Evolutionary conservation across 2,888 invertebrate species (phyloP).

Genomic region (Pachydiplax longipennis): DNA sequence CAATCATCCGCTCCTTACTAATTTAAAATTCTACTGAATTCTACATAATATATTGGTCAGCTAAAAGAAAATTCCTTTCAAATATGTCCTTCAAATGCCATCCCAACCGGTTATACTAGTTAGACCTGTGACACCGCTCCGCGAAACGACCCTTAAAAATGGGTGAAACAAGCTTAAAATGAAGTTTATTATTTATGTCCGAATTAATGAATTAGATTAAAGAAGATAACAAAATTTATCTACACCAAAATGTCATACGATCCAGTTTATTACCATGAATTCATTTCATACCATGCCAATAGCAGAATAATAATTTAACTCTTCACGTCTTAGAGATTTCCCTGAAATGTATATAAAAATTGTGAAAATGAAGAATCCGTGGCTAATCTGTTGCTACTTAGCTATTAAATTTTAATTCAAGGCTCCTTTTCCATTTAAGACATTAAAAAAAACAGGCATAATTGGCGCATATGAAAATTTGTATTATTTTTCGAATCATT

Average conservation of each 20-base stretch:
- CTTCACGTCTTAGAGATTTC: too few relatives aligned
- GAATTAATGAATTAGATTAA: neutral
- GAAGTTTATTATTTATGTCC: neutral
- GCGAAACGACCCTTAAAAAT: neutral
- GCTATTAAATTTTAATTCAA: too few relatives aligned
- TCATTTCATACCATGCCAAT: neutral
- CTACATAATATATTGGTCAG: neutral
- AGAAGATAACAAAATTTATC: neutral
- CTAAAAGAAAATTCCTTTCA: neutral
- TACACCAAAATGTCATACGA: neutral
- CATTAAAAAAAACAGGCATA: too few relatives aligned
- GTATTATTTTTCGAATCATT: too few relatives aligned
- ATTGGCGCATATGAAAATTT: too few relatives aligned
- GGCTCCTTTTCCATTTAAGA: too few relatives aligned
- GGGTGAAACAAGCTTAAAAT: neutral
- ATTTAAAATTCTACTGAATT: neutral
- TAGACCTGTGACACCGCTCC: neutral
- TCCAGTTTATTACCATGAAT: neutral
- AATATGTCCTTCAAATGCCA: neutral
- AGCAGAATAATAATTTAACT: neutral
- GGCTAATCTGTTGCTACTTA: too few relatives aligned
- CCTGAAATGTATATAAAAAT: too few relatives aligned
- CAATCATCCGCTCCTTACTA: neutral
- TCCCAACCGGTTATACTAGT: conserved; percentile 25
- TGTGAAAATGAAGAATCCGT: too few relatives aligned